Base-by-base conservation (phyloP, 2,797 vertebrate genomes). In the Phataginus tetradactyla region DNA sequence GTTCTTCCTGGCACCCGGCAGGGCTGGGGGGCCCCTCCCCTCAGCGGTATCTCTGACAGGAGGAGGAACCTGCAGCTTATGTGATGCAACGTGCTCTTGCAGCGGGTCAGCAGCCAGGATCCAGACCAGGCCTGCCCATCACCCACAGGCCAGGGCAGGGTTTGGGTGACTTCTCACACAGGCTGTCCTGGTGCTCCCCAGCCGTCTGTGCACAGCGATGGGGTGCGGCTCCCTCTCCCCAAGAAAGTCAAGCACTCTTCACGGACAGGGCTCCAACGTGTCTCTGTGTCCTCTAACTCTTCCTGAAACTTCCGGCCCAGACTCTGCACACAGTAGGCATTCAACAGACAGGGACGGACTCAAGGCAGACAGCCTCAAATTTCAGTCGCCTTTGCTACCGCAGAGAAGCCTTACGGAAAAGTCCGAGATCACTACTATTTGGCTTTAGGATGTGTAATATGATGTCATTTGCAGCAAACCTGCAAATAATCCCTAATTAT, bases 401-500 rank as follows among this genome's bases (percentile, higher is more conserved):
- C 37, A 59, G 72, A 71, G 64, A 55, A n/a, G 75, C 74, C 77
- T 53, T 27, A 29, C 3, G 71, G 66, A 53, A 84, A 95, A 95
- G 59, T 79, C 85, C 51, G 72, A 90, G 91, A 88, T 42, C 69
- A 32, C 59, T 37, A 51, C 75, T 72, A 57, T 64, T 83, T 83
- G 93, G 81, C 83, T 95, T 51, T 25, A 55, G 78, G 79, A 79
- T 34, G 51, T 63, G 68, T 42, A 86, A 83, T 37, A 66, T 0
- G 59, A 86, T 55, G 93, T 55, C 37, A n/a, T 92, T 68, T 45
- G 72, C 91, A 45, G 79, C 63, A 63, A 84, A 85, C 71, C 71
- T 18, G 91, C 88, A 68, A 68, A 86, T 77, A 57, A 66, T 85
- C 66, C 74, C 89, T 96, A 92, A 96, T 84, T 72, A 81, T 59